These are phyloP conservation scores for Hydropsyche betteni DNA, from an alignment of 2,888 invertebrate genomes.

Conservation along the genomic window DNA sequence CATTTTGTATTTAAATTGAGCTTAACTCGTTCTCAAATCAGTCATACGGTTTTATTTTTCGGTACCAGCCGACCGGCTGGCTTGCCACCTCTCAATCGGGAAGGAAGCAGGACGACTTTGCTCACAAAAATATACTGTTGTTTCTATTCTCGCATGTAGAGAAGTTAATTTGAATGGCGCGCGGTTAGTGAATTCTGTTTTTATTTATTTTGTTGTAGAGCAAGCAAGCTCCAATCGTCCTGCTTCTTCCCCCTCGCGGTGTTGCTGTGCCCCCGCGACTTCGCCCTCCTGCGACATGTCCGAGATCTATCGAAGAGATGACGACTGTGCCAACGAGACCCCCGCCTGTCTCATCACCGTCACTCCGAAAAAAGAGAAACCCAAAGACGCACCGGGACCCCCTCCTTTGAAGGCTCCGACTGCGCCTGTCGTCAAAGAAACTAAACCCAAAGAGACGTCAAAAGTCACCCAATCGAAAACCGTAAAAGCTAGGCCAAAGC, in stretches of 20 bases:
- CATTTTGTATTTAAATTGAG: too few relatives aligned
- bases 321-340: slow-evolving; percentile 55
- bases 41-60: too few relatives aligned
- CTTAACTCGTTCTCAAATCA: too few relatives aligned
- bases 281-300: slow-evolving; percentile 63
- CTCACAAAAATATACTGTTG: slow-evolving; percentile 44
- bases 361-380: slow-evolving; percentile 57
- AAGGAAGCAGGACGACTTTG: slow-evolving; percentile 50
- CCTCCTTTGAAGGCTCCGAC: slow-evolving; percentile 57
- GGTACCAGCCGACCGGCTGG: too few relatives aligned
- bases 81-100: slow-evolving; percentile 35
- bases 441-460: slow-evolving; percentile 40
- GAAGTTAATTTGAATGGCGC: slow-evolving; percentile 27
- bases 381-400: slow-evolving; percentile 52
- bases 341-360: slow-evolving; percentile 65
- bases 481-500: slow-evolving; percentile 58
- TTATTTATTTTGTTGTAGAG: slow-evolving; percentile 57
- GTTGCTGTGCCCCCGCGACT: slow-evolving; percentile 56
- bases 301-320: slow-evolving; percentile 67
- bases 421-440: slow-evolving; percentile 53
- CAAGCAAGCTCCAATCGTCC: slow-evolving; percentile 55
- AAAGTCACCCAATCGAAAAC: slow-evolving; percentile 45
- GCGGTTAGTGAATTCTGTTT: slow-evolving; percentile 39
- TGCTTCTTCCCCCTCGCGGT: slow-evolving; percentile 56
- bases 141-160: slow-evolving; percentile 48